phyloP scores from a whole-genome alignment of 2,113 vertebrate species.

The Accipiter cooperii region DNA sequence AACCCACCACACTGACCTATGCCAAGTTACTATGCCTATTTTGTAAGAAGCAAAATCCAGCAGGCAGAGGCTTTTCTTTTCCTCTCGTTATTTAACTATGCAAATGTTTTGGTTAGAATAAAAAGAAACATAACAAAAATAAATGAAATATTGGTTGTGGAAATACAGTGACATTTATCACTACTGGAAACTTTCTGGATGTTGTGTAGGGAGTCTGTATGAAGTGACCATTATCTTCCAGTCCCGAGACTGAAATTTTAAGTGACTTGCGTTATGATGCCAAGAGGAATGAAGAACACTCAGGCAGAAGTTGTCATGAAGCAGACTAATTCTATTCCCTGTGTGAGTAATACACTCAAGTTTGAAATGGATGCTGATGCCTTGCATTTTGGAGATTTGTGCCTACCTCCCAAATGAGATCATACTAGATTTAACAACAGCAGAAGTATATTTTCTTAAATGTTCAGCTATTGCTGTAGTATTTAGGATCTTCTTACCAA shows the following conservation, averaged over 20 bases:
- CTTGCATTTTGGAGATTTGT: background rate
- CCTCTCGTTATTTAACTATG: background rate
- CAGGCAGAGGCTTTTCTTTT: background rate
- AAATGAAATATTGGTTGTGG: background rate
- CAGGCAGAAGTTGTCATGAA: background rate
- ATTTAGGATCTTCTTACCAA: background rate
- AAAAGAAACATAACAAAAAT: background rate
- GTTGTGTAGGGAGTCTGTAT: background rate
- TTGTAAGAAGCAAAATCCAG: background rate
- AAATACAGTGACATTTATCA: background rate
- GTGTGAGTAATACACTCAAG: background rate
- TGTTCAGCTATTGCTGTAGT: background rate
- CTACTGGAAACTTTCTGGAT: background rate
- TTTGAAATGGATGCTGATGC: background rate
- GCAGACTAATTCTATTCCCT: background rate
- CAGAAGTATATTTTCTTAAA: background rate
- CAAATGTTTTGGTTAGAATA: background rate
- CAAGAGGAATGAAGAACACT: background rate
- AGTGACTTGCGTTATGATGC: background rate
- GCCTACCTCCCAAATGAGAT: background rate
- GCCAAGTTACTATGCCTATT: background rate
- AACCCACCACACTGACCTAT: background rate
- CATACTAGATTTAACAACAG: background rate
- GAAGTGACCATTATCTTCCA: background rate
- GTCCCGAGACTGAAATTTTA: background rate